Conservation (phyloP, 1,140 invertebrate species). For the Cherax quadricarinatus region DNA sequence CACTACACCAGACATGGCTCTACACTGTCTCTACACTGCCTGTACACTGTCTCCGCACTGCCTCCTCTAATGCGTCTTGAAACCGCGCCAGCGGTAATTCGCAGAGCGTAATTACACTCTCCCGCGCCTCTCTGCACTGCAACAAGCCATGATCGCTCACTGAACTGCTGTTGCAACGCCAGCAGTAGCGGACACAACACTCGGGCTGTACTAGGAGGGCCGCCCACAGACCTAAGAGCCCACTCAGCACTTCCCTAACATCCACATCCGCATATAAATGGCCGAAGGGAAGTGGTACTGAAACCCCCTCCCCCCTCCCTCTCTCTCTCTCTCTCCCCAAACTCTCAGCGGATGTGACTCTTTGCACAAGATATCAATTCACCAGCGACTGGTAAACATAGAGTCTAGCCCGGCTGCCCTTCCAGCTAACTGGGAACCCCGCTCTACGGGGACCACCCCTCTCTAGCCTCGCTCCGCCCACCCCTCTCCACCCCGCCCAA, state of each 20-base stretch:
- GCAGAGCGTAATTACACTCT: background rate
- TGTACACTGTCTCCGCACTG: background rate
- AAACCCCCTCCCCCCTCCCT: no score
- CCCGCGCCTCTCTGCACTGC: background rate
- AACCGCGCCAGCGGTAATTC: no score
- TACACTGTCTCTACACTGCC: background rate
- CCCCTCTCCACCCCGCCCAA: conserved; percentile 20
- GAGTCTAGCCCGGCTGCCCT: background rate
- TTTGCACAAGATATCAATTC: conserved; percentile 66
- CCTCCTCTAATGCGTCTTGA: background rate
- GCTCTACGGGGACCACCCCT: background rate
- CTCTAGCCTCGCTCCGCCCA: conserved; percentile 7
- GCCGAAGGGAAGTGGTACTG: background rate
- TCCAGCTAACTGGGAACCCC: conserved; percentile 26
- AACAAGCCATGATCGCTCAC: background rate
- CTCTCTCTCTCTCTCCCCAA: no score
- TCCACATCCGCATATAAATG: conserved; percentile 59
- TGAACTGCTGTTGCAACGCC: background rate
- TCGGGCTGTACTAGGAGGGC: background rate
- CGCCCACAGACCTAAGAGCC: conserved; percentile 20
- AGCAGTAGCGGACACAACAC: background rate
- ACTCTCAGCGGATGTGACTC: conserved; percentile 34
- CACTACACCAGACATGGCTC: conserved; percentile 46
- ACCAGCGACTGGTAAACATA: conserved; percentile 46
- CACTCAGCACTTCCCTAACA: conserved; percentile 36